Conservation (phyloP, 2,888 invertebrate species). For the Elegia similella region DNA sequence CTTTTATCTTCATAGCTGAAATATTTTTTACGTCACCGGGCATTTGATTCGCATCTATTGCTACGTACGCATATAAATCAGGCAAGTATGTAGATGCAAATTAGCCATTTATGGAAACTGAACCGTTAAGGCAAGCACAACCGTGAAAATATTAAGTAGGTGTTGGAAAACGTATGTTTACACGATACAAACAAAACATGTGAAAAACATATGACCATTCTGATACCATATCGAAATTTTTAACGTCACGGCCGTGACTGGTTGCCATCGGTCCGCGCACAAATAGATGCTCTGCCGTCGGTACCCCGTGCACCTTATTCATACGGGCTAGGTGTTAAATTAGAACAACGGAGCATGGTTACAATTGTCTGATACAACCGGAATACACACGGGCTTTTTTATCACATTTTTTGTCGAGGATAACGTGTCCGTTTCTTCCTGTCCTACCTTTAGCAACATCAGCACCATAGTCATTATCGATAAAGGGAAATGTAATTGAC, state of each 20-base stretch:
- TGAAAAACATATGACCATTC: slow-evolving; percentile 18
- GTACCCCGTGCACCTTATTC: slow-evolving; percentile 6
- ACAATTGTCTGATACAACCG: slow-evolving; percentile 26
- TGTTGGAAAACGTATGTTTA: slow-evolving; percentile 20
- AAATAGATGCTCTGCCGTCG: background rate
- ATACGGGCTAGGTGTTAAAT: slow-evolving; percentile 7
- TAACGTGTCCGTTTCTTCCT: slow-evolving; percentile 50
- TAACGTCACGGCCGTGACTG: slow-evolving; percentile 28
- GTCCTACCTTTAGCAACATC: slow-evolving; percentile 28
- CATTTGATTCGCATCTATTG: too few relatives aligned
- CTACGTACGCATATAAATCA: background rate
- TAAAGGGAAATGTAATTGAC: slow-evolving; percentile 5
- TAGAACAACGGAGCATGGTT: slow-evolving; percentile 15
- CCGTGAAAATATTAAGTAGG: slow-evolving; percentile 21
- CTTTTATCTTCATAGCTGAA: too few relatives aligned
- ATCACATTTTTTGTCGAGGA: slow-evolving; percentile 47
- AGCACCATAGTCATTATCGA: background rate
- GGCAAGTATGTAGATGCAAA: slow-evolving; percentile 5
- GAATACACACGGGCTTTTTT: slow-evolving; percentile 36
- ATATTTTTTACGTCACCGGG: too few relatives aligned
- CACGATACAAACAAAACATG: slow-evolving; percentile 16
- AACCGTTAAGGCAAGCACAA: slow-evolving; percentile 18
- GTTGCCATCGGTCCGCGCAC: slow-evolving; percentile 16
- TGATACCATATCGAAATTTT: slow-evolving; percentile 28
- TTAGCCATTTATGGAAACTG: slow-evolving; percentile 4